Conservation (phyloP, 2,888 invertebrate species). For the Dromius quadrimaculatus region DNA sequence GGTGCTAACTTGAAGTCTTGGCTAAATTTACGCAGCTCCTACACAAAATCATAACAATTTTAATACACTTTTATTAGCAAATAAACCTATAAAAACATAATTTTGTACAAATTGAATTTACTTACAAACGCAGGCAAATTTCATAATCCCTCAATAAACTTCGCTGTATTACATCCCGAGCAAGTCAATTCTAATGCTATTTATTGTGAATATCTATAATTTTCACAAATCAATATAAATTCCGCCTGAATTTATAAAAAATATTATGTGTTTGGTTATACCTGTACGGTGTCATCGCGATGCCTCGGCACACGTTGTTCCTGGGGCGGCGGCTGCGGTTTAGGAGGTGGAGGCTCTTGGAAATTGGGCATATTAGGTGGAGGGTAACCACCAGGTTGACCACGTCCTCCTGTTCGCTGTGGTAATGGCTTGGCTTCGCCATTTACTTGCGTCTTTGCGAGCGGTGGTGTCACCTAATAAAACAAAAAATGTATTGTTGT, state of each 20-base stretch:
- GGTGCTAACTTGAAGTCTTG: conserved; percentile 81
- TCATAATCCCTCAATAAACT: too few relatives aligned
- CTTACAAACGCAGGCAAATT: too few relatives aligned
- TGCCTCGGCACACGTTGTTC: conserved; percentile 55
- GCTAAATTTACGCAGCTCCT: conserved; percentile 83
- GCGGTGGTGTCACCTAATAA: conserved; percentile 42
- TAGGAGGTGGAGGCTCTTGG: conserved; percentile 56
- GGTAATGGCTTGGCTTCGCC: conserved; percentile 54
- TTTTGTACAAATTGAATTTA: too few relatives aligned
- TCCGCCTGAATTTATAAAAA: too few relatives aligned
- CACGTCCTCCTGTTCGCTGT: conserved; percentile 54
- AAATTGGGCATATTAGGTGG: conserved; percentile 54
- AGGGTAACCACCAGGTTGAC: conserved; percentile 57
- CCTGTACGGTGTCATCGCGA: conserved; percentile 60
- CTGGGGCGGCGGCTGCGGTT: conserved; percentile 55
- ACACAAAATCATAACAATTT: not conserved
- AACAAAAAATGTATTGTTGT: too few relatives aligned
- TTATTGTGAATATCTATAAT: too few relatives aligned
- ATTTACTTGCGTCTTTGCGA: conserved; percentile 55
- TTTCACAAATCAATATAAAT: too few relatives aligned
- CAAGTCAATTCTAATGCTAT: too few relatives aligned
- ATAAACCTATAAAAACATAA: too few relatives aligned
- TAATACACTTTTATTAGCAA: too few relatives aligned
- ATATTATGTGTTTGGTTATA: too few relatives aligned
- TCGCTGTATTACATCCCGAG: too few relatives aligned